Base-by-base conservation (phyloP, 2,797 vertebrate species). In the Cyclura pinguis region DNA sequence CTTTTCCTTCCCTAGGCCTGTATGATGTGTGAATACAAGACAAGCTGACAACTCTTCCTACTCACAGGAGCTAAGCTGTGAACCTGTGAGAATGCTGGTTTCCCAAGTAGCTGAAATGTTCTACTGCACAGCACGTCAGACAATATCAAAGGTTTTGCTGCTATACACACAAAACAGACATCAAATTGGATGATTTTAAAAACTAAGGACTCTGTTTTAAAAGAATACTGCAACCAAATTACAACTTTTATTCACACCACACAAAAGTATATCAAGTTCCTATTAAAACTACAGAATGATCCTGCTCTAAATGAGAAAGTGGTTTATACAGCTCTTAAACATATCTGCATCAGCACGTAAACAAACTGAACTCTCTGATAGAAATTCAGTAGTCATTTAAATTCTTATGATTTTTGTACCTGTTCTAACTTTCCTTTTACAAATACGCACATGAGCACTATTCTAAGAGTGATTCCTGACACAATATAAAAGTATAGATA, bases 221-320 rank as follows among this genome's bases (percentile, higher is more conserved):
- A 88, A 59, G 32, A 47, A 64, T 90, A 88, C 84, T 89, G 86
- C 76, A 92, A 90, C 91, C 57, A 84, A 93, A 93, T 90, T 90
- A 90, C 73, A 78, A 90, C 74, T 88, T 92, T 69, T 13, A 6
- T 88, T 91, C 80, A 64, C 2, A 92, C 69, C 87, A 47, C 69
- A n/a, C 38, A 76, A 32, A 14, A 55, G 32, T 59, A 6, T 50
- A 14, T 69, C 76, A 90, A 18, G 81, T 91, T 89, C 14, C 18
- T 18, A 38, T 38, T 84, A 84, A 10, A 8, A 90, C 74, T 78
- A 16, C n/a, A 85, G 29, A 91, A n/a, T 1, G 35, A 16, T 57
- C n/a, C 3, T 55, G n/a, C 24, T 8, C 59, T 0, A 1, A 0
- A 14, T n/a, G 3, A 64, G 38, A 77, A 55, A 82, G 59, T 47